Evolutionary conservation across 2,113 vertebrate genomes (phyloP), one percentile per base, ranked within the genome.

Genomic region (Danionella cerebrum): DNA sequence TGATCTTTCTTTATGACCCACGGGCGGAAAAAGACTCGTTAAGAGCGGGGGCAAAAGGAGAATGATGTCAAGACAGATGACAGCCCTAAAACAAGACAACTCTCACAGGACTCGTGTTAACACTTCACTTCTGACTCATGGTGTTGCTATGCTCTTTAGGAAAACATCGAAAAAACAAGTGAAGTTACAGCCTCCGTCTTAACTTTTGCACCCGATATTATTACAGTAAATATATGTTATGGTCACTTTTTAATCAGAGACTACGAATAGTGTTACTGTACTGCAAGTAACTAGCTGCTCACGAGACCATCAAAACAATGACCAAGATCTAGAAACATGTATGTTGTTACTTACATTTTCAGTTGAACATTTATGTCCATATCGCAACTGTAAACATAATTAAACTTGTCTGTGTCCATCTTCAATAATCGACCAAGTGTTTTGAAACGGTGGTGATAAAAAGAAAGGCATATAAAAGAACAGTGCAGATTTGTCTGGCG

Each of bases 341-440:
- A n/a, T n/a, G n/a, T n/a, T n/a, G n/a, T n/a, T 45, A 88, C 94
- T 95, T 69, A 98, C 96, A 98, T 98, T 78, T 98, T 98, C 25
- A 98, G 88, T 79, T 97, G 93, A 66, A 98, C 94, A 65, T 96
- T 98, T 80, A 97, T 94, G 76, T 98, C 95, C 88, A 98, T 13
- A 59, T 98, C 96, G 65, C 95, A 98, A 70, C 96, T 98, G 68
- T 97, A 96, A 14, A 95, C 91, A 75, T 97, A 98, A 73, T 88
- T 89, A 72, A 98, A 95, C 75, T 90, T 93, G 76, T 97, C 95
- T 0, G 92, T 87, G 67, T 97, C 94, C 73, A 89, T 89, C 74
- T 78, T 85, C 76, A 76, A 67, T 64, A 48, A 24, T 68, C 66
- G 2, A 59, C 16, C 14, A 54, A 14, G 51, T 60, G 55, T 21